Evolutionary conservation across 2,113 vertebrate genomes (phyloP), one percentile per base, ranked within the genome.

Genomic region (Burhinus bistriatus): DNA sequence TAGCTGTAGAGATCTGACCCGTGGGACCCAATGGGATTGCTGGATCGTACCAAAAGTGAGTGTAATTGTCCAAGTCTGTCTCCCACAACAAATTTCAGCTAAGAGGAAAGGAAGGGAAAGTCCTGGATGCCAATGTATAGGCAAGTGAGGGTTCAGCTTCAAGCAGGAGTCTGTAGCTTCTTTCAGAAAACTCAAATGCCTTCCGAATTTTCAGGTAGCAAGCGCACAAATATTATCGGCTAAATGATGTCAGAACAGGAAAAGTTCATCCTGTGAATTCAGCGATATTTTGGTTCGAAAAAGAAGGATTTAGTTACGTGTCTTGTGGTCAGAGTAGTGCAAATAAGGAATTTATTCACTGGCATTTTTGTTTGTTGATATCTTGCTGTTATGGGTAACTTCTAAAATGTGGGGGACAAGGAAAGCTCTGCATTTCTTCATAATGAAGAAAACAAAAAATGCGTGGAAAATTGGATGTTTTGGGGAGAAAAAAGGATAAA

Each of bases 361-460:
- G 11, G 5, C 1, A 8, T 81, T 66, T 95, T 82, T 34, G 6
- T 78, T 73, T 70, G 15, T 6, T 3, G 40, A 16, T 75, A 58
- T 19, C 15, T 79, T 75, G 8, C 5, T 73, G 8, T 23, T 84
- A 15, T 9, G 11, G 9, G 29, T 42, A 81, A 62, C 5, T 7
- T 42, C 15, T 51, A 42, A 86, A 68, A 55, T 0, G 0, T 55
- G 4, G 9, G 29, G 1, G 9, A 2, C 4, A 42, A 8, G 9
- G 8, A 26, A 89, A 61, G 13, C 2, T 57, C 17, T 73, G 4
- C 3, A 8, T 22, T 77, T 73, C 51, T 58, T 54, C 11, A 54
- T 45, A 38, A 81, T 29, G 6, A 68, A 21, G 13, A 59, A 87
- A 51, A 6, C 2, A 45, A 11, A 45, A 88, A 79, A 68, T 32